A percentile compares a stretch with the other conserved stretches of the same genome.
These are phyloP conservation scores for Sceliomorpha sp. DNA, from an alignment of 2,888 invertebrate genomes.

Conservation along the genomic window DNA sequence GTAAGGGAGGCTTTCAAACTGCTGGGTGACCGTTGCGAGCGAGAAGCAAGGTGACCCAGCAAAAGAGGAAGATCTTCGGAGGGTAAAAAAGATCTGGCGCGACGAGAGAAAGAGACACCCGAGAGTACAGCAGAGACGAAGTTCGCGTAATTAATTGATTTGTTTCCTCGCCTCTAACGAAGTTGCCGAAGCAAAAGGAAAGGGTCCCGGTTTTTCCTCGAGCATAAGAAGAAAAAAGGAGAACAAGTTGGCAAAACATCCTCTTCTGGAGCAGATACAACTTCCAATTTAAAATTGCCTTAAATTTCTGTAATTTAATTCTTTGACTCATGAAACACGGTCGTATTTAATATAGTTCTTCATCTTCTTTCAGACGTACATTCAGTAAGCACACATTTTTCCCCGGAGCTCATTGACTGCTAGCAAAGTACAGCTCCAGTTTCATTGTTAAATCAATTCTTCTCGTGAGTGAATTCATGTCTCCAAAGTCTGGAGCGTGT, in stretches of 20 bases:
- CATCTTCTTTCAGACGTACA: no score
- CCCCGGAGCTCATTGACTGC: no score
- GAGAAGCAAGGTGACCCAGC: constrained; percentile 37
- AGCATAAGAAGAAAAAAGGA: constrained; percentile 32
- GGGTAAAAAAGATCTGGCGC: constrained; percentile 48
- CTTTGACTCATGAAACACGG: neutral
- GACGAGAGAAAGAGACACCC: constrained; percentile 31
- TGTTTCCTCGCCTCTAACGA: constrained; percentile 57
- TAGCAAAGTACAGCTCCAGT: no score
- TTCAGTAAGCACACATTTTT: no score
- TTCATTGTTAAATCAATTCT: no score
- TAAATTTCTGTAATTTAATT: constrained; percentile 30
- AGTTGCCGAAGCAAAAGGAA: constrained; percentile 40
- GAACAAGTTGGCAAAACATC: constrained; percentile 36
- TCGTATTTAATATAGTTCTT: no score
- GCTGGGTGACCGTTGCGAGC: constrained; percentile 49
- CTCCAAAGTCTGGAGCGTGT: no score
- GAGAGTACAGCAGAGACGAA: constrained; percentile 45
- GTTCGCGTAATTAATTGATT: constrained; percentile 59
- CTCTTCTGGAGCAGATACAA: constrained; percentile 11
- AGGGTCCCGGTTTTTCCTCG: constrained; percentile 38
- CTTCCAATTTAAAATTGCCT: constrained; percentile 19
- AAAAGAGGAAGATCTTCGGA: constrained; percentile 51
- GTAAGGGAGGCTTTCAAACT: constrained; percentile 68
- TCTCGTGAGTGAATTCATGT: no score